These are phyloP conservation scores for Osmerus eperlanus DNA, from an alignment of 2,113 vertebrate genomes.

Conservation along the genomic window DNA sequence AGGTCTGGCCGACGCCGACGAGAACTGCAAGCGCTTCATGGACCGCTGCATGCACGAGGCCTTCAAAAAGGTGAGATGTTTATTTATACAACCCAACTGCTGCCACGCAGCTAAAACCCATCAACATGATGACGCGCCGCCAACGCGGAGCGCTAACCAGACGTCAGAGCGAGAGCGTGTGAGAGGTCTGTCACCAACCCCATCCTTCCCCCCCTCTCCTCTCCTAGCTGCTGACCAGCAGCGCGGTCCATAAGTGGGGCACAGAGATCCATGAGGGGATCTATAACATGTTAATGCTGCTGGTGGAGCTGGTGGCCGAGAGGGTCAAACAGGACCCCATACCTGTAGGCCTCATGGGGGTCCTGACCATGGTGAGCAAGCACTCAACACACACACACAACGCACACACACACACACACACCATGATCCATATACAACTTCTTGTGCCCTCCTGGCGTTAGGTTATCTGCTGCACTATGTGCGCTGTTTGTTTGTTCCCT, in stretches of 20 bases:
- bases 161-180: too few relatives aligned
- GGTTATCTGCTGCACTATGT: neutral
- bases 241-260: slow-evolving; percentile 98
- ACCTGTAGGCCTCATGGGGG: slow-evolving; percentile 85
- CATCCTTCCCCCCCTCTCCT: neutral
- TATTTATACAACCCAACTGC: neutral
- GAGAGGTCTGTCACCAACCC: neutral
- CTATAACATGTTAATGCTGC: slow-evolving; percentile 98
- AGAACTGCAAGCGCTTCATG: slow-evolving; percentile 96
- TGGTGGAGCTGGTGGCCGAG: slow-evolving; percentile 94
- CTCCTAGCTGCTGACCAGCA: slow-evolving; percentile 89
- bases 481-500: neutral
- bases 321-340: slow-evolving; percentile 95
- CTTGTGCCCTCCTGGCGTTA: too few relatives aligned
- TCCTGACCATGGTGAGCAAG: slow-evolving; percentile 88
- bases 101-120: too few relatives aligned
- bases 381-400: neutral
- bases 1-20: slow-evolving; percentile 97
- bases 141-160: too few relatives aligned
- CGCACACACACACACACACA: neutral
- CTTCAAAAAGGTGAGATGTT: slow-evolving; percentile 90
- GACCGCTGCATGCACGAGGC: slow-evolving; percentile 99
- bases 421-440: neutral
- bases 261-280: slow-evolving; percentile 99
- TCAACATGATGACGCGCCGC: too few relatives aligned